Base-by-base conservation (phyloP, 2,797 vertebrate species). In the Neoniphon sammara region DNA sequence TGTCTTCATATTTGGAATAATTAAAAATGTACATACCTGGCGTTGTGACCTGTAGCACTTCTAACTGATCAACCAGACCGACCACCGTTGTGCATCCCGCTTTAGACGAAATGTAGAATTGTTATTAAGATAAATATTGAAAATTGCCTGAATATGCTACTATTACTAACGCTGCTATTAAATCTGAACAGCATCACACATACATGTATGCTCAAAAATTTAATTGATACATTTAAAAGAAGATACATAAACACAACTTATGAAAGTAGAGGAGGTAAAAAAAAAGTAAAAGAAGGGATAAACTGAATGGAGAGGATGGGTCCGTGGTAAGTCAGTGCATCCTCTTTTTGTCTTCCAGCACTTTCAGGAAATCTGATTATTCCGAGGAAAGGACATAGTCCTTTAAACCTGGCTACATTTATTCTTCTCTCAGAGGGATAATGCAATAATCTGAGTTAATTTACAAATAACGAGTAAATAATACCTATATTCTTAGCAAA, bases 331-430 rank as follows among this genome's bases (percentile, higher is more conserved):
- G 1, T 12, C 31, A 58, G 18, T 60, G 53, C 63, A 86, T 87
- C 81, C 82, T 86, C 74, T 42, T 72, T 88, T 91, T 87, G 84
- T 88, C 56, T 68, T 39, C 39, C 46, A 30, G 23, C 42, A 39
- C 54, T 76, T 58, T 2, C 6, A 55, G 66, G 72, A 77, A 81
- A 71, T 80, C 55, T 47, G 46, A 44, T 67, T 30, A 55, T 75
- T 69, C 78, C 4, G 66, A 21, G 34, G 60, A 8, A 53, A 31
- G 11, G 2, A 36, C 18, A 44, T 21, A 2, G 53, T 44, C 65
- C n/a, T 72, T 71, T 55, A 34, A 54, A 69, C 12, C 5, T 50
- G 44, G 1, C 31, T 10, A 52, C 2, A 34, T 61, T 9, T 1
- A 36, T 52, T 53, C 1, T n/a, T 23, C 2, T 70, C 17, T 5